Base-by-base conservation (phyloP, 2,888 invertebrate genomes). In the Brachyopa scutellaris region DNA sequence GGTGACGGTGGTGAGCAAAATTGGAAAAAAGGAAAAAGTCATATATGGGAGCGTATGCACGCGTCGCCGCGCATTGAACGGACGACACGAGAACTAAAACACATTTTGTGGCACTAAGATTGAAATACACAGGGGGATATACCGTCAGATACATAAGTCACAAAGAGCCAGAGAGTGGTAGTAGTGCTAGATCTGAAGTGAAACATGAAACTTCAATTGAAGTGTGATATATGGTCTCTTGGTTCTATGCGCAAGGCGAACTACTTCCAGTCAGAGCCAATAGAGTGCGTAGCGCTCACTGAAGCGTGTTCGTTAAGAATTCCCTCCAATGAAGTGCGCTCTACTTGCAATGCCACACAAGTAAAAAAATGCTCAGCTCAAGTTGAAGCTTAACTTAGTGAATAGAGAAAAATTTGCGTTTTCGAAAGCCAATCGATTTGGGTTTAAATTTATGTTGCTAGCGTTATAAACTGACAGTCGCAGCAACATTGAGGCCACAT, bases 201-300 rank as follows among this genome's bases (percentile, higher is more conserved):
- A 73, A 80, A 80, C 73, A 74, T 74, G 79, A 74, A 45, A 73
- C 67, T 79, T 67, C 79, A 55, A 73, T 47, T 66, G 55, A 67
- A 62, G 73, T 79, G 69, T 72, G 72, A 73, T 79, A 53, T 72
- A 79, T 79, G 66, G 72, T 29, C 19, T 47, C 8, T n/a, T n/a
- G n/a, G 33, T 21, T 26, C 13, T 61, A 61, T 31, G 19, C 29
- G 15, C 78, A 55, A 73, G 78, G 78, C 29, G 29, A 72, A 72
- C 78, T 72, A 66, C 78, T 73, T 66, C 42, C 33, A 33, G 42
- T 57, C n/a, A n/a, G n/a, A n/a, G n/a, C n/a, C 57, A 57, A 74
- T 59, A 47, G 40, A 59, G 66, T 74, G 74, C 57, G 66, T 74
- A 36, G 45, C 55, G 47, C 55, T 61, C 40, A 53, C 15, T 47